Evolutionary conservation across 1,140 invertebrate genomes (phyloP).

Genomic region (Drosophila setifemur): DNA sequence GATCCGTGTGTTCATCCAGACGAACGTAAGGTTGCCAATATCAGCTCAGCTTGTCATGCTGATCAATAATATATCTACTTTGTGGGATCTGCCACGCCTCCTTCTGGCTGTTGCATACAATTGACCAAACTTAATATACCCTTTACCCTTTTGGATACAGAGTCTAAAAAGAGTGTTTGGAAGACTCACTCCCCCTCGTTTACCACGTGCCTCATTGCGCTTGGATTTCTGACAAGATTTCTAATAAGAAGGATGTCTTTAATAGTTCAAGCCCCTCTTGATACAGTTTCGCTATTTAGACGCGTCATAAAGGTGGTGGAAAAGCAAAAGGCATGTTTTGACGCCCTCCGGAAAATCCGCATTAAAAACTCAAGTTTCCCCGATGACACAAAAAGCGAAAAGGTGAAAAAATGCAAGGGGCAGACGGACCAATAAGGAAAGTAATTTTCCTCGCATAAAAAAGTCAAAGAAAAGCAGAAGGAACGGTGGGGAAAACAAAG

Average conservation of each 20-base stretch:
- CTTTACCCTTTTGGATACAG: too few species aligned
- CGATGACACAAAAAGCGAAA: constrained; percentile 57
- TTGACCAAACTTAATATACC: too few species aligned
- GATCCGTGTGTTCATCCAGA: too few species aligned
- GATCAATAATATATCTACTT: too few species aligned
- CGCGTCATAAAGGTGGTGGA: constrained; percentile 48
- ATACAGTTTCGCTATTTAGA: constrained; percentile 34
- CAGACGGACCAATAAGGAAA: constrained; percentile 60
- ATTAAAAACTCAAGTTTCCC: constrained; percentile 74
- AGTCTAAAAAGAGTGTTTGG: too few species aligned
- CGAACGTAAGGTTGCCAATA: too few species aligned
- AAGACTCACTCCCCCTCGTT: too few species aligned
- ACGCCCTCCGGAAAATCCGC: constrained; percentile 61
- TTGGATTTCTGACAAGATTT: too few species aligned
- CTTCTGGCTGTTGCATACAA: too few species aligned
- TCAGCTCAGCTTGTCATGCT: too few species aligned
- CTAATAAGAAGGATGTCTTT: background rate
- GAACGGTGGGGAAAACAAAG: constrained; percentile 28
- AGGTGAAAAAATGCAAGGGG: constrained; percentile 11
- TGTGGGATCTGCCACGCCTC: too few species aligned
- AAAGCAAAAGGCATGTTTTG: constrained; percentile 32
- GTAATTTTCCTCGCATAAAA: constrained; percentile 57
- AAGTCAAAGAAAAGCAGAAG: background rate
- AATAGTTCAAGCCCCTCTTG: constrained; percentile 33
- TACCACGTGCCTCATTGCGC: too few species aligned